phyloP scores from a whole-genome alignment of 2,797 vertebrate species.

The Glossophaga mutica region DNA sequence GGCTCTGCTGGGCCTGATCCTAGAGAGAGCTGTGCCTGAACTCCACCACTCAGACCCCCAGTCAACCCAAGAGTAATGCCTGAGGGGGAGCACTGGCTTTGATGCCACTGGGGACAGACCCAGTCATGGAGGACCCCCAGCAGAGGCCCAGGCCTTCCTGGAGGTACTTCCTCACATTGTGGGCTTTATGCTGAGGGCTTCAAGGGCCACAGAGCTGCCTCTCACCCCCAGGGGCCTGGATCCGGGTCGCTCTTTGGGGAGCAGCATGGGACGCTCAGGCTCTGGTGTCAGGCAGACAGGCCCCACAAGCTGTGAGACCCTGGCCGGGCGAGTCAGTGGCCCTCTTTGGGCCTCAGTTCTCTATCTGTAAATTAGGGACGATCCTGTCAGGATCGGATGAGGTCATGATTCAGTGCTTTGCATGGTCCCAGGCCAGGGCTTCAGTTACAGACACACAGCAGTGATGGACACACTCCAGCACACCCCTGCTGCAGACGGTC shows the following conservation, averaged over 20 bases:
- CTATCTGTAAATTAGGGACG: background rate
- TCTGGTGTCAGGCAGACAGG: background rate
- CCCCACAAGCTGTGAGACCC: background rate
- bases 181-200: background rate
- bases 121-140: no score
- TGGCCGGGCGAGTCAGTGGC: background rate
- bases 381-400: background rate
- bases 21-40: background rate
- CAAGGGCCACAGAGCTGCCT: background rate
- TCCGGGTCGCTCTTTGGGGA: background rate
- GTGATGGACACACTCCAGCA: background rate
- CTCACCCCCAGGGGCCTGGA: background rate
- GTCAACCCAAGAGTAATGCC: background rate
- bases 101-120: background rate
- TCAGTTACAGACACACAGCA: background rate
- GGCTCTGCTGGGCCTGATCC: background rate
- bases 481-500: accelerated
- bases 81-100: background rate
- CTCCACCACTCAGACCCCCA: background rate
- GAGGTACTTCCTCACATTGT: background rate
- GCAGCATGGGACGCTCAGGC: background rate
- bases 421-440: background rate
- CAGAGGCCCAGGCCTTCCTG: background rate
- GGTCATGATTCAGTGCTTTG: background rate
- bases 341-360: background rate